phyloP scores from a whole-genome alignment of 2,113 vertebrate species.

The Theristicus caerulescens region DNA sequence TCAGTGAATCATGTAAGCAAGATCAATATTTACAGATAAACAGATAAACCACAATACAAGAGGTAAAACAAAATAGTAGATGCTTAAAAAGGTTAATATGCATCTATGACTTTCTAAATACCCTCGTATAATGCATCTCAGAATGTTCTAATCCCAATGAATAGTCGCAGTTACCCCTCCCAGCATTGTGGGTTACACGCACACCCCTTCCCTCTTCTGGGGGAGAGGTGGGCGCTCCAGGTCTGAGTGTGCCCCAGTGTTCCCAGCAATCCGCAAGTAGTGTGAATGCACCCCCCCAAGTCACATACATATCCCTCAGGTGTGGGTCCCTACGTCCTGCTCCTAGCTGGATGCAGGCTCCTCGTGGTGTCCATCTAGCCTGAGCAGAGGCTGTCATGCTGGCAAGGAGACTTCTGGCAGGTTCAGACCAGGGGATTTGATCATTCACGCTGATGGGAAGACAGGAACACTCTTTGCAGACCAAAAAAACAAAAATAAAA shows the following conservation, averaged over 20 bases:
- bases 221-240: neutral
- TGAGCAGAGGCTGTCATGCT: neutral
- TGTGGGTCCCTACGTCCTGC: accelerated
- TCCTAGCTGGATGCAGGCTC: neutral
- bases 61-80: neutral
- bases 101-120: neutral
- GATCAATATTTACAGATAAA: neutral
- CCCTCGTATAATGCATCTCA: neutral
- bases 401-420: neutral
- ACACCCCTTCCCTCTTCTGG: neutral
- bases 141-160: neutral
- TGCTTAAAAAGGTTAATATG: neutral
- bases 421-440: neutral
- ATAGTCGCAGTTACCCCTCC: neutral
- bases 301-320: accelerated
- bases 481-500: neutral
- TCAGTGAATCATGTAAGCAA: neutral
- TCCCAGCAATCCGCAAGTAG: accelerated
- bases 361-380: accelerated
- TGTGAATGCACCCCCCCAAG: neutral
- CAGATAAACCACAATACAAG: neutral
- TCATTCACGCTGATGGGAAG: neutral
- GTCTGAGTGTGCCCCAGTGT: neutral
- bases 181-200: neutral
- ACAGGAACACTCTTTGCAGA: neutral